Base-by-base conservation (phyloP, 1,140 invertebrate genomes). In the Mylabris phalerata region DNA sequence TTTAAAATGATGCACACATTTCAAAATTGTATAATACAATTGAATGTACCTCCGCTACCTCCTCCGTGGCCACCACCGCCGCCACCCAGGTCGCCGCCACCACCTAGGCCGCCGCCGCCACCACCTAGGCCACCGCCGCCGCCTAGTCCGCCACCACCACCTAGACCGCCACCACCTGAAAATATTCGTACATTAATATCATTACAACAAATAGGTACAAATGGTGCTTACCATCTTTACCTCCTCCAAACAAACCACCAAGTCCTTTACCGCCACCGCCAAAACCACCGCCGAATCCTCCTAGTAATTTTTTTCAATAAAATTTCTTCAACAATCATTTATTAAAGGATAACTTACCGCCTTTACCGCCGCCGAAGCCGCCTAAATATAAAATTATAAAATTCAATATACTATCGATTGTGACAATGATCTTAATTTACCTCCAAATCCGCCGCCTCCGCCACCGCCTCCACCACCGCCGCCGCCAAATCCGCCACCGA, bases 91-190 rank as follows among this genome's bases (percentile, higher is more conserved):
- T 45, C 52, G 5, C 45, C 32, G 9, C 52, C 52, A 9, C 43
- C 52, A 5, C 52, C 52, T 19, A 39, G 11, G 3, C 52, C 52
- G 11, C 24, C 32, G n/a, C 45, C 48, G 55, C 51, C 51, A n/a
- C 51, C 13, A 13, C 13, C 13, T 13, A 13, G 13, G 0, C 13
- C 3, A 4, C 51, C 51, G 2, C 13, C 41, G 3, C 9, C 41
- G n/a, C n/a, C 51, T 26, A 0, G 13, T 13, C 13, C 13, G 13
- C 13, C 13, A 13, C 13, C 13, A 13, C 13, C 13, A 13, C 13
- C 13, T 13, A 13, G 13, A 0, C 13, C 3, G 7, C 51, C 51
- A 7, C 13, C 41, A 42, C 9, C 41, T 42, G 41, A 9, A 7
- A 9, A 9, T 42, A 42, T 11, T 7, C 3, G 41, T 42, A 6